These are phyloP conservation scores for Drosophila guanche DNA, from an alignment of 1,140 invertebrate genomes.

Conservation along the genomic window DNA sequence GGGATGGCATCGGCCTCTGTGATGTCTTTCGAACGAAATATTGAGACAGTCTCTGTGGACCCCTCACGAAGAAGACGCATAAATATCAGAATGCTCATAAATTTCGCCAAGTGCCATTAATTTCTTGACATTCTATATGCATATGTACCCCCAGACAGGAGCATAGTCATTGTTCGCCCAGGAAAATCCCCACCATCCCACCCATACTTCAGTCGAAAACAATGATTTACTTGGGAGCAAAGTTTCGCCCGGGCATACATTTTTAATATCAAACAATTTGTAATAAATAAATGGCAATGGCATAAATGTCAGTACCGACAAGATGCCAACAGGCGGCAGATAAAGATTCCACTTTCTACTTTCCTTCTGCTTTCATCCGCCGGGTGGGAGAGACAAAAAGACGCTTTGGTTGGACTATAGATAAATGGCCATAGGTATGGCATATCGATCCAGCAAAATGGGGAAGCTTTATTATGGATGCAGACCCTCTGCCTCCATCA, in stretches of 20 bases:
- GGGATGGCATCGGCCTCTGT: neutral
- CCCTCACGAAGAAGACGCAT: constrained; percentile 35
- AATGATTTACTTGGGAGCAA: constrained; percentile 67
- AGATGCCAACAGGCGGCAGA: constrained; percentile 17
- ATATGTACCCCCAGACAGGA: constrained; percentile 28
- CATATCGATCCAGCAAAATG: neutral
- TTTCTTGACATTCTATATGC: constrained; percentile 72
- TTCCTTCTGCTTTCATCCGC: too few species aligned
- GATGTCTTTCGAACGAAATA: constrained; percentile 26
- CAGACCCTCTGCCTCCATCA: neutral
- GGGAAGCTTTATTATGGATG: too few species aligned
- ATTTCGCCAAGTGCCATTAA: constrained; percentile 74
- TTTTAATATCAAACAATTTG: constrained; percentile 80
- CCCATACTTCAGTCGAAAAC: constrained; percentile 33
- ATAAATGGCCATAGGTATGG: neutral
- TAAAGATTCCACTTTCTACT: too few species aligned
- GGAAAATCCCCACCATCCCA: neutral
- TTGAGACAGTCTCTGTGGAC: constrained; percentile 35
- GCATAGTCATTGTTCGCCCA: constrained; percentile 9
- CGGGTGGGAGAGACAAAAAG: too few species aligned
- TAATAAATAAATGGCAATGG: constrained; percentile 73
- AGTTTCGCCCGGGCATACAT: constrained; percentile 48
- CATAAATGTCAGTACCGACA: constrained; percentile 68
- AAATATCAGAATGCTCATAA: constrained; percentile 68
- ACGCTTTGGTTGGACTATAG: neutral